Evolutionary conservation across 2,888 invertebrate species (phyloP).

Genomic region (Patella caerulea): DNA sequence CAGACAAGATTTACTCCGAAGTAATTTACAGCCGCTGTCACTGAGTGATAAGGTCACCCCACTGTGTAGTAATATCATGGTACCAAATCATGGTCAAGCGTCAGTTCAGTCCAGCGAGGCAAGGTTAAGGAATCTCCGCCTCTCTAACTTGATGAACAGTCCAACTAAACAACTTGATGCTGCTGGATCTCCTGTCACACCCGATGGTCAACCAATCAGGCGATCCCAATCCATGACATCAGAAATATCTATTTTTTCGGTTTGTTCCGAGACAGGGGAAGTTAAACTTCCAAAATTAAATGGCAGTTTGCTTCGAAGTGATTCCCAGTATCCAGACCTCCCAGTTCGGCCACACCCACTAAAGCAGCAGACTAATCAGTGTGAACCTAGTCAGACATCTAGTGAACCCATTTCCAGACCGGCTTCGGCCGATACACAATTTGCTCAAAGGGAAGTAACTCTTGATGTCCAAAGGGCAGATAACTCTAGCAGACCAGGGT

Average conservation of each 20-base stretch:
- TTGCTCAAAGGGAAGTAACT: neutral
- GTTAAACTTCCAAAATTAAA: slow-evolving; percentile 30
- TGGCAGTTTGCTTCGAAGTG: slow-evolving; percentile 42
- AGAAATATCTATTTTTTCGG: slow-evolving; percentile 47
- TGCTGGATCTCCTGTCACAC: slow-evolving; percentile 31
- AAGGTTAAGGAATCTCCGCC: slow-evolving; percentile 14
- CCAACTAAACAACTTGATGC: slow-evolving; percentile 18
- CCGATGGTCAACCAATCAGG: slow-evolving; percentile 26
- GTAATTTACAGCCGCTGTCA: neutral
- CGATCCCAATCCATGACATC: slow-evolving; percentile 48
- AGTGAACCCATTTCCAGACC: neutral
- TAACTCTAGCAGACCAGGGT: slow-evolving; percentile 12
- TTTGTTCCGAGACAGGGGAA: slow-evolving; percentile 60
- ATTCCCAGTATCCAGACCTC: slow-evolving; percentile 50
- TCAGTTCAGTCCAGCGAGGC: slow-evolving; percentile 2
- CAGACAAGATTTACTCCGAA: neutral
- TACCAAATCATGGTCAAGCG: neutral
- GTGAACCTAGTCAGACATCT: neutral
- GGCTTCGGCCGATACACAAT: neutral
- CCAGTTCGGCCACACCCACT: slow-evolving; percentile 14
- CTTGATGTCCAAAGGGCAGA: neutral
- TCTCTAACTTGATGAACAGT: slow-evolving; percentile 23
- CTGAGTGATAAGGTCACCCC: slow-evolving; percentile 1
- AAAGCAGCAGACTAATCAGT: neutral
- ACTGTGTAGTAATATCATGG: slow-evolving; percentile 5